These are phyloP conservation scores for Lagocephalus sceleratus DNA, from an alignment of 2,797 vertebrate genomes.

Conservation along the genomic window DNA sequence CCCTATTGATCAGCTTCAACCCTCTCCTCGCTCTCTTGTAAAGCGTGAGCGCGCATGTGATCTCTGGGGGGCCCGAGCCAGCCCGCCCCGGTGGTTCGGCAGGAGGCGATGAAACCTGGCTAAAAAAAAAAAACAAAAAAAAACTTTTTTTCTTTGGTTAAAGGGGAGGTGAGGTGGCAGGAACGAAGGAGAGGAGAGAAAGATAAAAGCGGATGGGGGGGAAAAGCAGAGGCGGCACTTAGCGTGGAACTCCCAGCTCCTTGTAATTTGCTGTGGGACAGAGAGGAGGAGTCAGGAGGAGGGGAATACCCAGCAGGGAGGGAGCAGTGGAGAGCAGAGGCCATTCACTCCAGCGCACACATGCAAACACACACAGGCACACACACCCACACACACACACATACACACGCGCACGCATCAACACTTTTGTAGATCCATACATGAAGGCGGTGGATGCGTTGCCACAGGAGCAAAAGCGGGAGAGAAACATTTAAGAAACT, in stretches of 20 bases:
- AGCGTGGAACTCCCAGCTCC: conserved; percentile 63
- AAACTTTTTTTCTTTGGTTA: conserved; percentile 11
- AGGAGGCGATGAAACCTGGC: not conserved
- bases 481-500: conserved; percentile 31
- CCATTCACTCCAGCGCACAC: conserved; percentile 66
- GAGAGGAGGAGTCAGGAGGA: conserved; percentile 69
- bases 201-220: conserved; percentile 11
- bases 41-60: conserved; percentile 32
- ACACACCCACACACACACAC: conserved; percentile 55
- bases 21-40: conserved; percentile 30
- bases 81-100: conserved; percentile 26
- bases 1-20: conserved; percentile 65
- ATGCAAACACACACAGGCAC: conserved; percentile 31
- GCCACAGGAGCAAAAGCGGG: conserved; percentile 41
- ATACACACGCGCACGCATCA: conserved; percentile 41
- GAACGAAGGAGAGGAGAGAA: conserved; percentile 19
- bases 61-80: conserved; percentile 46
- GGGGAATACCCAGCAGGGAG: conserved; percentile 70
- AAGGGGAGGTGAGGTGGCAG: conserved; percentile 3
- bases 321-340: conserved; percentile 65
- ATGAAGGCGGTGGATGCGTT: conserved; percentile 53
- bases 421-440: conserved; percentile 33
- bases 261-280: conserved; percentile 69
- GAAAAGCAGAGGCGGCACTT: conserved; percentile 42
- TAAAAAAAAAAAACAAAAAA: no score